Percentiles rank a stretch among this genome's conserved stretches.
Evolutionary conservation across 2,797 vertebrate species (phyloP).

Genomic region (Halcyon badia): DNA sequence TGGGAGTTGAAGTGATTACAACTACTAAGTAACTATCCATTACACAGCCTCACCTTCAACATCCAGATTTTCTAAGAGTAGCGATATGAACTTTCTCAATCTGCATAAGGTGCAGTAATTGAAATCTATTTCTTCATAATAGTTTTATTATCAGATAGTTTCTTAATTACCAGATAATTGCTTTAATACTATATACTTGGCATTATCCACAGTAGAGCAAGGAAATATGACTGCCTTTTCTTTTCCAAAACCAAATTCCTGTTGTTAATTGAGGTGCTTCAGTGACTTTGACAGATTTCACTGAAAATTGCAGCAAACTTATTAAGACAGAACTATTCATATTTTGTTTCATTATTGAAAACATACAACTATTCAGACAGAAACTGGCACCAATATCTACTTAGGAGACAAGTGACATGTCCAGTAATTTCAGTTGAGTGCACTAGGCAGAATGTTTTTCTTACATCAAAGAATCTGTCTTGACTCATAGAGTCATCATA

Average conservation of each 20-base stretch:
- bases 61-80: neutral
- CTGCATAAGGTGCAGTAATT: neutral
- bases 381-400: conserved; percentile 29
- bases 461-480: conserved; percentile 39
- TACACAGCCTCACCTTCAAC: neutral
- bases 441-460: conserved; percentile 56
- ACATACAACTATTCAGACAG: conserved; percentile 24
- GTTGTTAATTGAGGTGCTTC: neutral
- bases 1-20: neutral
- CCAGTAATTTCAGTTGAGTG: conserved; percentile 47
- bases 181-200: neutral
- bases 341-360: conserved; percentile 14
- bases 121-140: neutral
- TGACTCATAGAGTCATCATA: conserved; percentile 34
- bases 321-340: conserved; percentile 17
- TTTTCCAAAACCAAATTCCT: neutral
- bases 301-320: conserved; percentile 27
- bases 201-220: neutral
- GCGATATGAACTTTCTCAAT: neutral
- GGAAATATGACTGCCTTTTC: neutral
- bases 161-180: neutral
- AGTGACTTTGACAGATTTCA: neutral
- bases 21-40: neutral
- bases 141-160: neutral
- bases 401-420: conserved; percentile 18